Conservation (phyloP, 2,888 invertebrate species). For the Junonia oenone region DNA sequence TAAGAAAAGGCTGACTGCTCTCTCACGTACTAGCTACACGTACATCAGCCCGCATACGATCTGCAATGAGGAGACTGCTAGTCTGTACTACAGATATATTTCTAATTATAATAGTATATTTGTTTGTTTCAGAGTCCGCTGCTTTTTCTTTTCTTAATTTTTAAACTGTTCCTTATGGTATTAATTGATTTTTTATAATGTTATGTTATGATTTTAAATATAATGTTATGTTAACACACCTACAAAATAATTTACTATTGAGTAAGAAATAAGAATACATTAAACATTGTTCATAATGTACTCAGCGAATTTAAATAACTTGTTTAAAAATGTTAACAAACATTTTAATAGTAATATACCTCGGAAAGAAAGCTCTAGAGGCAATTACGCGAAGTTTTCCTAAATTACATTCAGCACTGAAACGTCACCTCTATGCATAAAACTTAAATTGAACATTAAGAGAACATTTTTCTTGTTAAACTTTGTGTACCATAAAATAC, state of each 20-base stretch:
- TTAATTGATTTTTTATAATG: no score
- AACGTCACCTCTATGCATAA: slow-evolving; percentile 5
- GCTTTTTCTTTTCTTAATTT: no score
- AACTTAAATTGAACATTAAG: slow-evolving; percentile 18
- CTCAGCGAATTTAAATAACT: no score
- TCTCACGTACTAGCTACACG: no score
- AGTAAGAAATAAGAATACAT: background rate
- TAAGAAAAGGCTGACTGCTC: no score
- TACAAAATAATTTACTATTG: background rate
- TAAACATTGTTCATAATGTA: background rate
- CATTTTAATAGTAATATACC: background rate
- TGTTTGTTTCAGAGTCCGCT: no score
- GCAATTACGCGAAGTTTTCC: background rate
- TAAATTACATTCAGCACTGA: slow-evolving; percentile 3
- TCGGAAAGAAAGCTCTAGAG: background rate
- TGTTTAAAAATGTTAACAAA: background rate
- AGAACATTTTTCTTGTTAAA: slow-evolving; percentile 12
- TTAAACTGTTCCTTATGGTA: no score
- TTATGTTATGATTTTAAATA: no score
- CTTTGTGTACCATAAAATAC: background rate
- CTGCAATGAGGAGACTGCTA: no score
- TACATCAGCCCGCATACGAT: no score
- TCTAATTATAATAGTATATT: no score
- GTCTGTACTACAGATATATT: no score
- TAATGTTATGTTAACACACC: background rate